A percentile compares a stretch with the other conserved stretches of the same genome.
Conservation (phyloP, 2,113 vertebrate species). For the Syngnathus typhle region DNA sequence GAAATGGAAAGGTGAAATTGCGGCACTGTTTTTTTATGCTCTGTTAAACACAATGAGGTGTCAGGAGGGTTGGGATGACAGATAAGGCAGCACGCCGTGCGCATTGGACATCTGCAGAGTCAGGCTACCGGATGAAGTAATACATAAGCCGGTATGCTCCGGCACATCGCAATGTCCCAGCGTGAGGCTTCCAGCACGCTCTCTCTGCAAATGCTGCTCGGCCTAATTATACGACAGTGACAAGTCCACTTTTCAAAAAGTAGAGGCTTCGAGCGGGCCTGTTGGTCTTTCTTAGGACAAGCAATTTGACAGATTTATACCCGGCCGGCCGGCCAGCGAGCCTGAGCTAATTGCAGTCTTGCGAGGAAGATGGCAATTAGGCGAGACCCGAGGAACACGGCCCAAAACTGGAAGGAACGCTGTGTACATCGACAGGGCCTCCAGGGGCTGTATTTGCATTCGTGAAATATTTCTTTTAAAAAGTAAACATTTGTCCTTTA, state of each 20-base stretch:
- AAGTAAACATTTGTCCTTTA: slow-evolving; percentile 11
- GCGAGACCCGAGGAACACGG: slow-evolving; percentile 53
- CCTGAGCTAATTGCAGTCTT: slow-evolving; percentile 68
- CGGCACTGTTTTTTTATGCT: slow-evolving; percentile 32
- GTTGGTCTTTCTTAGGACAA: slow-evolving; percentile 60
- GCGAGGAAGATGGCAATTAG: slow-evolving; percentile 66
- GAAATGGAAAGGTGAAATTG: slow-evolving; percentile 15
- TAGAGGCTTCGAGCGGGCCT: slow-evolving; percentile 46
- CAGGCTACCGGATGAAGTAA: slow-evolving; percentile 22
- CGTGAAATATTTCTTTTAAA: slow-evolving; percentile 25
- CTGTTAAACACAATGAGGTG: slow-evolving; percentile 29
- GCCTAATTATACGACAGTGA: slow-evolving; percentile 60
- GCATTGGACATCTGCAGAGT: slow-evolving; percentile 24
- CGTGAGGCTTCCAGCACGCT: slow-evolving; percentile 39
- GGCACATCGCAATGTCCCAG: slow-evolving; percentile 44
- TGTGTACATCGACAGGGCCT: slow-evolving; percentile 20
- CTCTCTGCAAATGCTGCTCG: slow-evolving; percentile 41
- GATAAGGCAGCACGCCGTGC: slow-evolving; percentile 1
- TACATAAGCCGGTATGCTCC: slow-evolving; percentile 29
- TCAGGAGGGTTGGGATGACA: slow-evolving; percentile 16
- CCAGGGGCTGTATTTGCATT: slow-evolving; percentile 28
- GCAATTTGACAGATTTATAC: slow-evolving; percentile 60
- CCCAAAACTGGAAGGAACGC: slow-evolving; percentile 33
- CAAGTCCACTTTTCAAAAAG: slow-evolving; percentile 54
- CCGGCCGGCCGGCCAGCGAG: slow-evolving; percentile 41